A percentile compares a stretch with the other conserved stretches of the same genome.
phyloP scores from a whole-genome alignment of 2,888 invertebrate genomes.

The Leptinotarsa rubiginosa region DNA sequence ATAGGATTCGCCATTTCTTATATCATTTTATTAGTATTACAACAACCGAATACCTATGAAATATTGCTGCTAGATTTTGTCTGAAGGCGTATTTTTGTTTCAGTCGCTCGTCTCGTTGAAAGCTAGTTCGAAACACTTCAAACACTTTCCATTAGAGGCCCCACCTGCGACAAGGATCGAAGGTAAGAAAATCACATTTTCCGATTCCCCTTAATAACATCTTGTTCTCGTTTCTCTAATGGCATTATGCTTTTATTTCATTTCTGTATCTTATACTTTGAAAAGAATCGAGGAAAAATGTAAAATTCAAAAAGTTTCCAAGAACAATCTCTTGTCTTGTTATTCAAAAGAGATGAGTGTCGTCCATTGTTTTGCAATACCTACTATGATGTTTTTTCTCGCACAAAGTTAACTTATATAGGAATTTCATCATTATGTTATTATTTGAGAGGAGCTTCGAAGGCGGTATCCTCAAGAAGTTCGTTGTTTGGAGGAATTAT shows the following conservation, averaged over 20 bases:
- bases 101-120: constrained; percentile 19
- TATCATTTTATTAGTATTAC: too few relatives aligned
- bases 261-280: constrained; percentile 55
- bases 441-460: constrained; percentile 36
- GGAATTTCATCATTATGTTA: constrained; percentile 63
- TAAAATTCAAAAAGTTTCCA: constrained; percentile 55
- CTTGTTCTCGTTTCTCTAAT: constrained; percentile 33
- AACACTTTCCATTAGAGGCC: constrained; percentile 55
- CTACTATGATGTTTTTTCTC: constrained; percentile 58
- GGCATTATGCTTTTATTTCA: constrained; percentile 53
- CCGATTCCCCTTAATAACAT: neutral
- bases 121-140: constrained; percentile 43
- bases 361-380: constrained; percentile 58
- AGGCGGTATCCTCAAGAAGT: constrained; percentile 25
- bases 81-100: constrained; percentile 12
- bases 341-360: constrained; percentile 43
- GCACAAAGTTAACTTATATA: constrained; percentile 61
- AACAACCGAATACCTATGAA: too few relatives aligned
- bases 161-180: constrained; percentile 59
- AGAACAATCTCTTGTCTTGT: constrained; percentile 62
- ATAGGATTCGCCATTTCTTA: too few relatives aligned
- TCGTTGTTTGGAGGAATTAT: constrained; percentile 36
- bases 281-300: constrained; percentile 59
- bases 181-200: constrained; percentile 55
- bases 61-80: too few relatives aligned